These are phyloP conservation scores for Epizoanthus fatuus DNA, from an alignment of 92 coral and sea anemone species.

Conservation along the genomic window DNA sequence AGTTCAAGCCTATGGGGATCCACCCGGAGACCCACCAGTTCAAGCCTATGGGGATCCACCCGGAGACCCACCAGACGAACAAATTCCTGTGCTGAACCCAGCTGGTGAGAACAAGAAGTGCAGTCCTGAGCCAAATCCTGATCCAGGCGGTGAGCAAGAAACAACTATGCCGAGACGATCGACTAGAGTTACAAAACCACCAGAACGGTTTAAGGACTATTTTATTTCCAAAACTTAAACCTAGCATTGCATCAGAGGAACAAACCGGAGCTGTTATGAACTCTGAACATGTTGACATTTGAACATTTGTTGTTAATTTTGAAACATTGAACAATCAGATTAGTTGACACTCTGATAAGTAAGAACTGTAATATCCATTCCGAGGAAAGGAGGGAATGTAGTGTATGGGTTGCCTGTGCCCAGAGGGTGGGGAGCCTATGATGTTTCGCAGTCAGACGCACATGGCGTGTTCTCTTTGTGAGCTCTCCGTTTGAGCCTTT, in stretches of 20 bases:
- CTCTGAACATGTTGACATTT: slow-evolving; percentile 3
- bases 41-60: too few species aligned
- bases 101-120: slow-evolving; percentile 9
- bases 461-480: too few species aligned
- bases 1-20: too few species aligned
- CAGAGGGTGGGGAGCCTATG: too few species aligned
- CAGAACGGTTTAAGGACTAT: slow-evolving; percentile 22
- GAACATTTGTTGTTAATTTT: slow-evolving; percentile 8
- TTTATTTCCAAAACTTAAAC: background rate
- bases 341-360: background rate
- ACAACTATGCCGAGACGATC: background rate
- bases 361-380: background rate
- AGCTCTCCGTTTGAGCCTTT: too few species aligned
- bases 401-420: background rate
- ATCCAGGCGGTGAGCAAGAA: background rate
- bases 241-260: too few species aligned
- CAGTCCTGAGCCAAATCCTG: slow-evolving; percentile 11
- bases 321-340: background rate
- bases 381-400: background rate
- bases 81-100: background rate
- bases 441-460: too few species aligned
- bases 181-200: slow-evolving; percentile 9
- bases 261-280: background rate
- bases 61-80: background rate
- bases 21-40: background rate